Evolutionary conservation across 1,140 invertebrate genomes (phyloP), one percentile per base, ranked within the genome.

Genomic region (Panagrolaimus sp.): DNA sequence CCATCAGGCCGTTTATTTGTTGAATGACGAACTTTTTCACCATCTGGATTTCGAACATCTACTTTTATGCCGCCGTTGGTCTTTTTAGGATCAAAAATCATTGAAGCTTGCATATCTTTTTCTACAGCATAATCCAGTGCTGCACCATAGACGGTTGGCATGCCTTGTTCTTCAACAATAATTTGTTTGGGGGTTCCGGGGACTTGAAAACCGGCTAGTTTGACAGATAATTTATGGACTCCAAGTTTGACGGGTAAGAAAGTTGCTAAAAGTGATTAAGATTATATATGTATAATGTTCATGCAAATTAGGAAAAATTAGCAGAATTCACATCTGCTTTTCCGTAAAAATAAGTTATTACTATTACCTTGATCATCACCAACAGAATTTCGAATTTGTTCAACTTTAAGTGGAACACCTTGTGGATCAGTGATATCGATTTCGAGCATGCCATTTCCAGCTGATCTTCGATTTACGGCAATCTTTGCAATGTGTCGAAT

Each of bases 241-340:
- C 93, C 93, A 25, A 92, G 89, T 63, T 92, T 87, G 3, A 88
- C 89, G 4, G 93, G 93, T 51, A 90, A 87, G 80, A 96, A 91
- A 75, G 92, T 90, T 57, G 96, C 51, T 27, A 57, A 57, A 57
- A n/a, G n/a, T 38, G 7, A 89, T 38, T 38, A 38, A n/a, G n/a
- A 38, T 38, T 38, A 38, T 38, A 38, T 4, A 38, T 38, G 7
- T 38, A 4, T 38, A 38, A 38, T 38, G 7, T 4, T 38, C 2
- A 4, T 38, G 7, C 2, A 38, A 38, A 38, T 38, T 38, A n/a
- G n/a, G 31, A 38, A 38, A 38, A 38, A 75, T n/a, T n/a, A n/a
- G n/a, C n/a, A n/a, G n/a, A n/a, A n/a, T n/a, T n/a, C n/a, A n/a
- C n/a, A n/a, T n/a, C n/a, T n/a, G n/a, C n/a, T n/a, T n/a, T n/a